A percentile compares a stretch with the other conserved stretches of the same genome.
phyloP scores from a whole-genome alignment of 2,797 vertebrate genomes.

The Fistularia tabacaria region DNA sequence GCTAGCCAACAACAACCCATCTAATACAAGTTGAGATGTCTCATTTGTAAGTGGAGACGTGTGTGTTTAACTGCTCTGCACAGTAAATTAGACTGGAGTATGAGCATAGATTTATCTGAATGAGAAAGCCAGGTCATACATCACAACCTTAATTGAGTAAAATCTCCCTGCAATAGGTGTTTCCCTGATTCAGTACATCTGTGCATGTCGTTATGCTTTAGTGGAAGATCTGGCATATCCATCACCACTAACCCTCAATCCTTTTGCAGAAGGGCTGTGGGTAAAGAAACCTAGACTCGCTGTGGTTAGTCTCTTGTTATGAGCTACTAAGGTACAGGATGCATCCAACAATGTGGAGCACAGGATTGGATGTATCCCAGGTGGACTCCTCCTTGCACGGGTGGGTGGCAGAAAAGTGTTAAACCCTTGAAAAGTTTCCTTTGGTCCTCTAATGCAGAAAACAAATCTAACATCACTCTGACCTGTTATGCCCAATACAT shows the following conservation, averaged over 20 bases:
- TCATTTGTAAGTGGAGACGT: conserved; percentile 23
- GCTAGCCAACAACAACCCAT: conserved; percentile 69
- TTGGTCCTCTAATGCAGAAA: conserved; percentile 40
- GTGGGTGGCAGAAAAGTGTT: neutral
- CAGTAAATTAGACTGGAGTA: conserved; percentile 1
- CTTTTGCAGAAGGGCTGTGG: conserved; percentile 35
- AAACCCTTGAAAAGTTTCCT: conserved; percentile 17
- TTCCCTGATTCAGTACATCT: conserved; percentile 46
- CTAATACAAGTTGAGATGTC: conserved; percentile 40
- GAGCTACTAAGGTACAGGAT: conserved; percentile 59
- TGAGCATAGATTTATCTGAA: conserved; percentile 28
- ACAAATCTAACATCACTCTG: too few relatives aligned
- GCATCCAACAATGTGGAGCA: conserved; percentile 39
- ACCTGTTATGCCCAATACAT: conserved; percentile 13
- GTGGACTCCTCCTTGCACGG: conserved; percentile 31
- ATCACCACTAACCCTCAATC: conserved; percentile 48
- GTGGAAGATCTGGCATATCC: conserved; percentile 45
- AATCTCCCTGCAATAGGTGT: conserved; percentile 41
- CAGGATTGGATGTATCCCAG: conserved; percentile 49
- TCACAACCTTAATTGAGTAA: conserved; percentile 41
- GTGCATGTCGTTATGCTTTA: conserved; percentile 37
- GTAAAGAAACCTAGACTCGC: conserved; percentile 40
- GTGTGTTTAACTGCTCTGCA: conserved; percentile 26
- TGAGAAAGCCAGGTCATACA: conserved; percentile 41
- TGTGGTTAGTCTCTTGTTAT: conserved; percentile 59